Evolutionary conservation across 2,888 invertebrate genomes (phyloP), one percentile per base, ranked within the genome.

Genomic region (Xanthia togata): DNA sequence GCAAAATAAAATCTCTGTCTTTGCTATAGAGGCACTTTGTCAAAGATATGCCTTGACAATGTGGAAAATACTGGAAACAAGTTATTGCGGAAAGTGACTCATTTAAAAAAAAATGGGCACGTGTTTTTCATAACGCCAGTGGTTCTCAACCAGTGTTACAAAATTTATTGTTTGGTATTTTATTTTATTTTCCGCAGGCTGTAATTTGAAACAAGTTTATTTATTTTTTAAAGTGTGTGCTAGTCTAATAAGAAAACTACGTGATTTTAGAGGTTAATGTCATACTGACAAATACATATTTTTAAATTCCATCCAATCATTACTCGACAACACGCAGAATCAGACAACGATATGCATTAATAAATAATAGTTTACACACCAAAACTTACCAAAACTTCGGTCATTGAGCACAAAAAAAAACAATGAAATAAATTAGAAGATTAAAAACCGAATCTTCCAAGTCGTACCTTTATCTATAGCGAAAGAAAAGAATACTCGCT

Each of bases 401-500:
- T 41, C 60, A 69, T 14, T 35, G 20, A 64, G 53, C 26, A 57
- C 6, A 17, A 69, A 44, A 47, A 17, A 63, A 53, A 73, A 67
- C 31, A 31, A 31, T 31, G 2, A 31, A 31, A 31, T 31, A 31
- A 31, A 76, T 69, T 63, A 0, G n/a, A 69, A 83, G 44, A 73
- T 73, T 68, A 81, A 79, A 84, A 70, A 87, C 82, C 72, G 75
- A 82, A 81, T 79, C 65, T 69, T 81, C 71, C 74, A 73, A 71
- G 68, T 68, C 74, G 83, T 83, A 81, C 73, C 76, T 88, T 90
- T 91, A 92, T 93, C 91, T 86, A 75, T 78, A 88, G 89, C 91
- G 89, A 93, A 93, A 95, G 93, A 95, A 93, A 93, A 95, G 93
- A 95, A 93, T 93, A 91, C 88, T 90, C 91, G 94, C 89, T 94